Percentiles rank a stretch among this genome's conserved stretches.
Conservation (phyloP, 2,797 vertebrate genomes). For the Crypturellus tataupa region DNA sequence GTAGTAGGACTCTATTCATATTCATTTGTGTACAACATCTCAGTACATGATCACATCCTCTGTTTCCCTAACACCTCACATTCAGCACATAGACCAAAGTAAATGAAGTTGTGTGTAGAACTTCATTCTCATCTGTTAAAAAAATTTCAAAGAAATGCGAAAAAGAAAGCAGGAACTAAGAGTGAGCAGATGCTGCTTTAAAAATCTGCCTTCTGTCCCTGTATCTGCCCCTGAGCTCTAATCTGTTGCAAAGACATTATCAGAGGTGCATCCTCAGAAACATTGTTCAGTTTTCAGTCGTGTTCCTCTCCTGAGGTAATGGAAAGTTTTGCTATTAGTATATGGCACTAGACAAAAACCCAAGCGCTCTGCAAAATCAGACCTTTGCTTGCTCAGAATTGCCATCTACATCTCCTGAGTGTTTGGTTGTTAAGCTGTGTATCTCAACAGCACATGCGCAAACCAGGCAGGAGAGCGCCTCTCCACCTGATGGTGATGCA, state of each 20-base stretch:
- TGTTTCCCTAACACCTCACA: neutral
- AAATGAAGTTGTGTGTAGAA: neutral
- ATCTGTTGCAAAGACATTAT: neutral
- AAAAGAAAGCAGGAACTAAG: neutral
- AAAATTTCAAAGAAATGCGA: neutral
- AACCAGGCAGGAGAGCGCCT: neutral
- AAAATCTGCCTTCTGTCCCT: neutral
- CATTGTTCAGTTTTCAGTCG: neutral
- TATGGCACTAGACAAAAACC: neutral
- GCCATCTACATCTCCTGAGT: neutral
- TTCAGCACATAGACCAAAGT: neutral
- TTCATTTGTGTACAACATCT: neutral
- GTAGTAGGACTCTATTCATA: neutral
- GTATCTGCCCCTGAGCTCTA: neutral
- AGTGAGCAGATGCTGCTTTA: neutral
- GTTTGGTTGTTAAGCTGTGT: accelerated
- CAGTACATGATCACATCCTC: neutral
- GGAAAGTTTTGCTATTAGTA: neutral
- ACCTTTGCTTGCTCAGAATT: neutral
- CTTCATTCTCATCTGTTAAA: neutral
- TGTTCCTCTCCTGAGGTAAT: neutral
- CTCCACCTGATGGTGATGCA: neutral
- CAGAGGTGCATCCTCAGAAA: neutral
- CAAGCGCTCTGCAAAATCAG: neutral
- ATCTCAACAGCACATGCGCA: accelerated